Evolutionary conservation across 2,888 invertebrate species (phyloP).

Genomic region (Volucella bombylans): DNA sequence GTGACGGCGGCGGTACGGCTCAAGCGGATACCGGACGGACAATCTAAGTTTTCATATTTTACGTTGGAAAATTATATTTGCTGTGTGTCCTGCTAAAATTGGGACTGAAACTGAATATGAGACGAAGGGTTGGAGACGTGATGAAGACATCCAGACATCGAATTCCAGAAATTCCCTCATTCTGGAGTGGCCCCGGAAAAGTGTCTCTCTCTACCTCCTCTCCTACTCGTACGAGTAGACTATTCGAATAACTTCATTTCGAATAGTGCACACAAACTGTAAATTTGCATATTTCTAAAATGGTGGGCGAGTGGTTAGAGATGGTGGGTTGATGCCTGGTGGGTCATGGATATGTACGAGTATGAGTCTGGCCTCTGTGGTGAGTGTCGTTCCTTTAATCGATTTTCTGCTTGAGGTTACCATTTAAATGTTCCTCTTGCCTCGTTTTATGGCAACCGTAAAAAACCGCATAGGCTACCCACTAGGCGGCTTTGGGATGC

Average conservation of each 20-base stretch:
- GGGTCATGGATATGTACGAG: slow-evolving; percentile 9
- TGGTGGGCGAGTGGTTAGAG: slow-evolving; percentile 5
- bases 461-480: slow-evolving; percentile 41
- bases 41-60: slow-evolving; percentile 70
- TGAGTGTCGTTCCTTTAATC: slow-evolving; percentile 27
- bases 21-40: slow-evolving; percentile 39
- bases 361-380: slow-evolving; percentile 11
- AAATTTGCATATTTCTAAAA: slow-evolving; percentile 68
- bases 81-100: neutral
- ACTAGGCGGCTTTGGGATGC: neutral
- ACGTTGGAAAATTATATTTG: slow-evolving; percentile 53
- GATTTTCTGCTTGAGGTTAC: slow-evolving; percentile 62
- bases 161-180: slow-evolving; percentile 46
- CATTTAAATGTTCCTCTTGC: slow-evolving; percentile 25
- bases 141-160: slow-evolving; percentile 57
- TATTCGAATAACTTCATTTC: slow-evolving; percentile 69
- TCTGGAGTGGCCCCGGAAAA: neutral
- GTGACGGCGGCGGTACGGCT: slow-evolving; percentile 1
- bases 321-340: neutral
- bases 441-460: slow-evolving; percentile 25
- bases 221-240: neutral
- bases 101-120: neutral
- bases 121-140: slow-evolving; percentile 1
- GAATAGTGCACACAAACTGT: slow-evolving; percentile 66
- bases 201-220: slow-evolving; percentile 7